Evolutionary conservation across 2,113 vertebrate genomes (phyloP), one percentile per base, ranked within the genome.

Genomic region (Meles meles): DNA sequence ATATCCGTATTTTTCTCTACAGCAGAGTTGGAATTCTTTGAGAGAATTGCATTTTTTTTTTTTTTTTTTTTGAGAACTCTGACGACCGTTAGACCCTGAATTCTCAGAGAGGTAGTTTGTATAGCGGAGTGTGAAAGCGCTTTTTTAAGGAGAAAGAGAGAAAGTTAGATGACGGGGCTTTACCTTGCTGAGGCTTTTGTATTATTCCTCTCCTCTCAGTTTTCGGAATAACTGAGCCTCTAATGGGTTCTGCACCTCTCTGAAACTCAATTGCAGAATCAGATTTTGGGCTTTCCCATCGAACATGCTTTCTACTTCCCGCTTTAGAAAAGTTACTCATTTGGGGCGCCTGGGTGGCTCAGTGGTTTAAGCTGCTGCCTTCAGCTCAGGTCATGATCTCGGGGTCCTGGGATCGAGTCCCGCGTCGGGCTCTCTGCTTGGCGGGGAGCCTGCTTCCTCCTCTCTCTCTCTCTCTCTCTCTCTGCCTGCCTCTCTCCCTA

Each of bases 311-410:
- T 80, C 42, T 95, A 5, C 37, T 85, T 81, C 82, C 3, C 49
- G 49, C 61, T 87, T 83, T 94, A 84, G 90, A 55, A 79, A 69
- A 95, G 80, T 94, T 90, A 83, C 27, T 97, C 61, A 90, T 88
- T 94, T 69, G n/a, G n/a, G n/a, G n/a, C n/a, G n/a, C n/a, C n/a
- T n/a, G n/a, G n/a, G n/a, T n/a, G n/a, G n/a, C n/a, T n/a, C n/a
- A n/a, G n/a, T n/a, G n/a, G n/a, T n/a, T n/a, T n/a, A n/a, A n/a
- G n/a, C n/a, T n/a, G n/a, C n/a, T n/a, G n/a, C n/a, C n/a, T n/a
- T n/a, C n/a, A n/a, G n/a, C n/a, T n/a, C n/a, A n/a, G n/a, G n/a
- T n/a, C n/a, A n/a, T n/a, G n/a, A n/a, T n/a, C n/a, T n/a, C n/a
- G n/a, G n/a, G n/a, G n/a, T n/a, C n/a, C n/a, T n/a, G n/a, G n/a